A percentile compares a stretch with the other conserved stretches of the same genome.
phyloP scores from a whole-genome alignment of 1,140 invertebrate species.

The Eubasilissa regina region DNA sequence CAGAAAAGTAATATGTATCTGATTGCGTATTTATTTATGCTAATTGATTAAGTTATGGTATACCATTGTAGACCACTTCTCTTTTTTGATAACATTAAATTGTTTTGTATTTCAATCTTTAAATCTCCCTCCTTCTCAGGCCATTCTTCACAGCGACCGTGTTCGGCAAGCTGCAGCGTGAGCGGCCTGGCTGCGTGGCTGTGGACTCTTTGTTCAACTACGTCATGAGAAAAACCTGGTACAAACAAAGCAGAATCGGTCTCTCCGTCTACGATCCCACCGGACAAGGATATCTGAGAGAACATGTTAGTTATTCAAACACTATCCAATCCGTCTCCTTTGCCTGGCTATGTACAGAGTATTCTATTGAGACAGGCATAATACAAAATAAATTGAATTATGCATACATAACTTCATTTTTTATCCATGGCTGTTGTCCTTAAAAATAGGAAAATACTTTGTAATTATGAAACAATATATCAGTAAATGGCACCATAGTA shows the following conservation, averaged over 20 bases:
- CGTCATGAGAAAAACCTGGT: conserved; percentile 95
- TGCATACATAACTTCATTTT: too few species aligned
- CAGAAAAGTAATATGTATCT: too few species aligned
- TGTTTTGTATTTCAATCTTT: too few species aligned
- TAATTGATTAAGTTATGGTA: too few species aligned
- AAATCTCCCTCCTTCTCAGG: conserved; percentile 59
- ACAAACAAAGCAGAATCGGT: conserved; percentile 93
- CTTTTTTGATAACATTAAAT: too few species aligned
- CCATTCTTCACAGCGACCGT: conserved; percentile 89
- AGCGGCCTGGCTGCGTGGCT: conserved; percentile 86
- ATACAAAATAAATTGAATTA: too few species aligned
- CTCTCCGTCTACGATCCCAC: conserved; percentile 94
- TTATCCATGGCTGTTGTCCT: too few species aligned
- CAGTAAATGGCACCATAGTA: too few species aligned
- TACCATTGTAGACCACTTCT: too few species aligned
- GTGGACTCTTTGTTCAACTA: conserved; percentile 94
- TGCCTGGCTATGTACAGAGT: neutral
- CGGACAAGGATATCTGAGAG: conserved; percentile 92
- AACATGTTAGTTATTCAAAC: conserved; percentile 77
- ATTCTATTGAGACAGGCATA: neutral
- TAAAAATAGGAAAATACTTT: too few species aligned
- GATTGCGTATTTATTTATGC: too few species aligned
- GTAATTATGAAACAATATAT: too few species aligned
- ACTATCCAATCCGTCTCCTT: neutral
- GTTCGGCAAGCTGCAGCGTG: conserved; percentile 89